Conservation (phyloP, 2,888 invertebrate genomes). For the Hymenopus coronatus region DNA sequence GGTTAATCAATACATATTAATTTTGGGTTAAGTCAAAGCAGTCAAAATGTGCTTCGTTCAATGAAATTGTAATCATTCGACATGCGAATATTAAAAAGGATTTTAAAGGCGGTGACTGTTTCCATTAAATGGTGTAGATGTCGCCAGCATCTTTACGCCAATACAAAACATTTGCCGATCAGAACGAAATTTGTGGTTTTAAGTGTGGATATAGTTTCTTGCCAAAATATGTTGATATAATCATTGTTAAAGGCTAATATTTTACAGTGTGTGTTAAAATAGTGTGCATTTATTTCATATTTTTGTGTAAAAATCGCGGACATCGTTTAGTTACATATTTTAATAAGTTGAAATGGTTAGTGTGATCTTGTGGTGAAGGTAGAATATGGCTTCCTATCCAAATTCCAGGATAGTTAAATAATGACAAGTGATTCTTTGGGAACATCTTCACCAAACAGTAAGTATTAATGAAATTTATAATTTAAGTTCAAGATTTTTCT, state of each 20-base stretch:
- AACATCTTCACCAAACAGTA: background rate
- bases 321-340: background rate
- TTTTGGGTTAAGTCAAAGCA: too few species aligned
- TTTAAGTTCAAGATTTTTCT: background rate
- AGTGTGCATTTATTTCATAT: background rate
- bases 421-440: constrained; percentile 6
- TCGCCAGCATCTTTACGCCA: background rate
- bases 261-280: background rate
- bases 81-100: background rate
- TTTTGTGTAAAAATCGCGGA: background rate
- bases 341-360: background rate
- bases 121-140: background rate
- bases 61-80: background rate
- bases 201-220: constrained; percentile 3
- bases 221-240: background rate
- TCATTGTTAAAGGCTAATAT: background rate
- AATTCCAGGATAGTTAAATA: constrained; percentile 11
- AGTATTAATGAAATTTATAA: background rate
- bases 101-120: background rate
- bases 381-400: constrained; percentile 23
- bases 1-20: too few species aligned
- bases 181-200: constrained; percentile 22
- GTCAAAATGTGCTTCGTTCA: too few species aligned
- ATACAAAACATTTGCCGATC: constrained; percentile 26
- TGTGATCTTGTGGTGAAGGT: background rate